Evolutionary conservation across 1,140 invertebrate genomes (phyloP).

Genomic region (Ylistrum balloti): DNA sequence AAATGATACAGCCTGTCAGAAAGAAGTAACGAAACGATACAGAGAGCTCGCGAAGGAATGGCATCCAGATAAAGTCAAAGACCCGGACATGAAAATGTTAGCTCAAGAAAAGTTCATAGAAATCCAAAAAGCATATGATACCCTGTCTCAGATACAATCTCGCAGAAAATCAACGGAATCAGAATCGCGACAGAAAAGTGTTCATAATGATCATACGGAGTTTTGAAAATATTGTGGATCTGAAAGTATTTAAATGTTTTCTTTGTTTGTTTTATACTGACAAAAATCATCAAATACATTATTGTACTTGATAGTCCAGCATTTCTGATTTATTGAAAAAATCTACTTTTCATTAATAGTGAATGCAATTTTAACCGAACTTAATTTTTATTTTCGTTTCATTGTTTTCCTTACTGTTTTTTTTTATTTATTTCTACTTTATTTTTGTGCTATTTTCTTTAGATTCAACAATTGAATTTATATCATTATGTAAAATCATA

Average conservation of each 20-base stretch:
- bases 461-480: no score
- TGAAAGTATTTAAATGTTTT: background rate
- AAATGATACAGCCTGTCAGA: conserved; percentile 89
- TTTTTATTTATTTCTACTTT: no score
- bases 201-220: background rate
- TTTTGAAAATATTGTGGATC: background rate
- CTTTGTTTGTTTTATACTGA: no score
- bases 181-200: background rate
- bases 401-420: no score
- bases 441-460: no score
- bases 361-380: no score
- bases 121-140: conserved; percentile 95
- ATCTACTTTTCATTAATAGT: no score
- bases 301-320: no score
- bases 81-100: conserved; percentile 82
- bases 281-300: no score
- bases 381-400: no score
- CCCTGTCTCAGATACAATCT: conserved; percentile 83
- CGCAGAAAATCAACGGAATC: conserved; percentile 39
- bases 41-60: conserved; percentile 91
- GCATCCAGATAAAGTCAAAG: conserved; percentile 96
- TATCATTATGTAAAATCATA: no score
- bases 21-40: conserved; percentile 93
- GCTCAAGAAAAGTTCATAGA: conserved; percentile 96
- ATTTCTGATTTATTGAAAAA: no score